Evolutionary conservation across 2,113 vertebrate genomes (phyloP).

Genomic region (Cnemophilus loriae): DNA sequence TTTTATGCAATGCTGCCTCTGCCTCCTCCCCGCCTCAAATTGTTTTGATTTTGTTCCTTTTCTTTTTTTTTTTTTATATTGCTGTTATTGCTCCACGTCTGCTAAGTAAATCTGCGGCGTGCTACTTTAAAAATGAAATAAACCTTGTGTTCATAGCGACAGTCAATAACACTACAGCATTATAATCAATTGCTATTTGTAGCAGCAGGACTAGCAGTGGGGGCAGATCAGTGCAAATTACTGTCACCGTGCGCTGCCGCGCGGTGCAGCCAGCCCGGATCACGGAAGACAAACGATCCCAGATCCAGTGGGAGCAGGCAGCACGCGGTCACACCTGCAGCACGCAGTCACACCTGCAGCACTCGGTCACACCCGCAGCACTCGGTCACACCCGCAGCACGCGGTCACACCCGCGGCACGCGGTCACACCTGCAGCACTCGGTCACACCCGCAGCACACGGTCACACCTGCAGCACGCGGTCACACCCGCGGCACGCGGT

Average conservation of each 20-base stretch:
- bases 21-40: background rate
- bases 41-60: background rate
- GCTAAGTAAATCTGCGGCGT: conserved; percentile 61
- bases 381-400: conserved; percentile 76
- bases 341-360: conserved; percentile 78
- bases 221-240: conserved; percentile 93
- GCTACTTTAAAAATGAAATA: conserved; percentile 79
- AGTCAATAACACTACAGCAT: conserved; percentile 89
- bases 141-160: conserved; percentile 73
- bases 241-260: conserved; percentile 82
- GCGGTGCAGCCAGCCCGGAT: conserved; percentile 77
- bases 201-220: conserved; percentile 86
- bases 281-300: conserved; percentile 80
- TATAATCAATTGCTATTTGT: conserved; percentile 98
- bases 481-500: conserved; percentile 76
- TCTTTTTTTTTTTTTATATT: background rate
- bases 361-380: conserved; percentile 75
- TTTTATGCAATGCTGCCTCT: conserved; percentile 5
- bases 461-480: conserved; percentile 78
- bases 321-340: conserved; percentile 78
- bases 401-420: conserved; percentile 76
- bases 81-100: background rate
- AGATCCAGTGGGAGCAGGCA: conserved; percentile 70
- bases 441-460: conserved; percentile 66
- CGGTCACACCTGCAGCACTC: conserved; percentile 84